Percentiles rank a stretch among this genome's conserved stretches.
These are phyloP conservation scores for Pantherophis alleghaniensis DNA, from an alignment of 2,797 vertebrate genomes.

Conservation along the genomic window DNA sequence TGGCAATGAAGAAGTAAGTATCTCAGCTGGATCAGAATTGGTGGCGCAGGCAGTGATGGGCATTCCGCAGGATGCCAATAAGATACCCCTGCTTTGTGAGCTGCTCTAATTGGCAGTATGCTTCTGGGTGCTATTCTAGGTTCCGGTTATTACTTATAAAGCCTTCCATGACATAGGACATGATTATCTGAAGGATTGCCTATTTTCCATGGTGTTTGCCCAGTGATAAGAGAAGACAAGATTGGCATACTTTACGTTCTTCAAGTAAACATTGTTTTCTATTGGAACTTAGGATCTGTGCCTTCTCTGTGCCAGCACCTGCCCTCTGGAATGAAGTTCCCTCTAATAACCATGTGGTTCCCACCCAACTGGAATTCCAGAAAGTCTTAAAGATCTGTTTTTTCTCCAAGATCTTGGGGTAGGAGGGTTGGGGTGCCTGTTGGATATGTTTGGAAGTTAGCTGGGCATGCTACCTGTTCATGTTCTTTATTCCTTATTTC, in stretches of 20 bases:
- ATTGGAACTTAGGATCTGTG: neutral
- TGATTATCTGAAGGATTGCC: neutral
- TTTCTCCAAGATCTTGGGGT: neutral
- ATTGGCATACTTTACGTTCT: neutral
- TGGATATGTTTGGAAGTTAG: neutral
- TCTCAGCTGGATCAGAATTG: neutral
- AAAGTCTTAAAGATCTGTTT: neutral
- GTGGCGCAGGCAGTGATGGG: neutral
- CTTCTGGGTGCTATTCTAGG: neutral
- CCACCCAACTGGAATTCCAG: neutral
- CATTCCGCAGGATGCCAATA: neutral
- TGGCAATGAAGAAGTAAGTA: neutral
- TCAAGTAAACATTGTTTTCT: neutral
- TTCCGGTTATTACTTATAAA: neutral
- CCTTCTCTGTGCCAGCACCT: neutral
- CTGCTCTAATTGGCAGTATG: neutral
- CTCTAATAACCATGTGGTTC: neutral
- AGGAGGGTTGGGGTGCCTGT: neutral
- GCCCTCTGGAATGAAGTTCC: neutral
- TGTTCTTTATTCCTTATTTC: neutral
- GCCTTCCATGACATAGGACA: neutral
- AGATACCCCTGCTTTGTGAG: neutral
- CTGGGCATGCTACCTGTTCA: neutral
- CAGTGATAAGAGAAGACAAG: neutral
- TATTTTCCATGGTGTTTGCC: neutral